phyloP scores from a whole-genome alignment of 2,888 invertebrate species.

The Schizaphis graminum region DNA sequence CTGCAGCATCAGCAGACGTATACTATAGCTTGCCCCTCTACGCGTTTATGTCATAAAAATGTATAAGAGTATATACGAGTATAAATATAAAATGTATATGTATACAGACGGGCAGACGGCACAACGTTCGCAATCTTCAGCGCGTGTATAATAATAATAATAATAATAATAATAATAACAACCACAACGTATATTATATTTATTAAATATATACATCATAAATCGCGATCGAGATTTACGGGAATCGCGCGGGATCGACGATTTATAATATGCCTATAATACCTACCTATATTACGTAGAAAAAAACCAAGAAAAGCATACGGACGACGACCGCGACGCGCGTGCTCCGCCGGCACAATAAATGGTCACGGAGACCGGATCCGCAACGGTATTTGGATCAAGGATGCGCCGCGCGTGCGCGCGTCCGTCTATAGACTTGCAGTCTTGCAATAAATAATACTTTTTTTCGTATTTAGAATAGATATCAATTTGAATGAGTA shows the following conservation, averaged over 20 bases:
- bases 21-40: background rate
- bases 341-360: constrained; percentile 32
- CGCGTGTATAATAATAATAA: background rate
- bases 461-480: background rate
- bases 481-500: background rate
- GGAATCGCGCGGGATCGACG: background rate
- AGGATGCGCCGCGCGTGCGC: constrained; percentile 39
- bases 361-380: constrained; percentile 57
- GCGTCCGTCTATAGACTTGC: background rate
- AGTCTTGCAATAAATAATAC: constrained; percentile 3
- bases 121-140: background rate
- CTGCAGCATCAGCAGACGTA: background rate
- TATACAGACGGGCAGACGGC: background rate
- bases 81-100: background rate
- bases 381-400: constrained; percentile 65
- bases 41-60: background rate
- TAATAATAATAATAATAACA: background rate
- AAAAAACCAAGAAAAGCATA: constrained; percentile 13
- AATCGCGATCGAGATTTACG: constrained; percentile 34
- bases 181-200: background rate
- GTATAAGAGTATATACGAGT: background rate
- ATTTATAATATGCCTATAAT: background rate
- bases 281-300: constrained; percentile 42
- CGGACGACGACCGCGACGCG: constrained; percentile 31
- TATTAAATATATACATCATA: background rate